Conservation (phyloP, 2,888 invertebrate species). For the Tiphia femorata region DNA sequence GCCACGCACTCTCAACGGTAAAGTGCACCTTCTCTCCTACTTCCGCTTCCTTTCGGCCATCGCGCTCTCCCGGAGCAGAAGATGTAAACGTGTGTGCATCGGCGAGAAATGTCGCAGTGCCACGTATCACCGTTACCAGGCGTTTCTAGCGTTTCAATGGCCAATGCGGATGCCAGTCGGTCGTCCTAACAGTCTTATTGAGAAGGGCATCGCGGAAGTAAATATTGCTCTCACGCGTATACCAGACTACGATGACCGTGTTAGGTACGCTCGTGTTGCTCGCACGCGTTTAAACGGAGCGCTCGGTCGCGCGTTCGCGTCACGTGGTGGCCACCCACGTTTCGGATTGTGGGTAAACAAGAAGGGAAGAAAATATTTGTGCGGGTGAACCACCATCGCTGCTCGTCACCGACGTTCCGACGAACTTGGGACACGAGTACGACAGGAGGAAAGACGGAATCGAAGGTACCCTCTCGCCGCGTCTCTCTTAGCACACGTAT, state of each 20-base stretch:
- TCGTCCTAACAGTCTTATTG: no score
- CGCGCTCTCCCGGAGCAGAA: slow-evolving; percentile 17
- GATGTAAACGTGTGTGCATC: slow-evolving; percentile 6
- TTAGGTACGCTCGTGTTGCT: no score
- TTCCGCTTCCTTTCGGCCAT: slow-evolving; percentile 23
- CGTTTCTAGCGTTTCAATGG: no score
- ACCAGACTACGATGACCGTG: no score
- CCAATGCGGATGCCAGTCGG: no score
- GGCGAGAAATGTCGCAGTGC: slow-evolving; percentile 9
- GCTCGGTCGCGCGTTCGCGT: slow-evolving; percentile 31
- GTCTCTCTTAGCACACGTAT: neutral
- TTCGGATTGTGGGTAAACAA: slow-evolving; percentile 68
- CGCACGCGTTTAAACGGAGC: slow-evolving; percentile 23
- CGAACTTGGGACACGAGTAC: neutral
- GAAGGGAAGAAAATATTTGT: slow-evolving; percentile 38
- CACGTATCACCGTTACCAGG: neutral
- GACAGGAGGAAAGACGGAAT: neutral
- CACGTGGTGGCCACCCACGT: slow-evolving; percentile 69
- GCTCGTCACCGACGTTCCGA: slow-evolving; percentile 3
- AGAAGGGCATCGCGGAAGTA: no score
- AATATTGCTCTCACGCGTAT: no score
- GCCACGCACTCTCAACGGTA: neutral
- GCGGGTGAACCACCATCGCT: slow-evolving; percentile 1
- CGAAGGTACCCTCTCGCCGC: neutral
- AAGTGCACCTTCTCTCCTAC: neutral